Conservation (phyloP, 2,888 invertebrate genomes). For the Orthonevra nobilis region DNA sequence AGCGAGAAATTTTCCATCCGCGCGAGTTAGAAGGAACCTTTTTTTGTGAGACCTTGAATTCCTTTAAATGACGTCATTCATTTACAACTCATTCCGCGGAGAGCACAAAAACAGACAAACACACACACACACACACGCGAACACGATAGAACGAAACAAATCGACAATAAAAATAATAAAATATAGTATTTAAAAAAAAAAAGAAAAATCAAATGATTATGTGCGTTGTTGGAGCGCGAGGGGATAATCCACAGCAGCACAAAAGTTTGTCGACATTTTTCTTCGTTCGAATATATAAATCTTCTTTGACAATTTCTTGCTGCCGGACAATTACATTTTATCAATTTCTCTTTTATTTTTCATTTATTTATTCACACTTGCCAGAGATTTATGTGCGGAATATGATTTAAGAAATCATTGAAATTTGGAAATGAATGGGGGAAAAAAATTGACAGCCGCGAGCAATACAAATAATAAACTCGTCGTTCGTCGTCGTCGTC, state of each 20-base stretch:
- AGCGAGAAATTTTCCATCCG: slow-evolving; percentile 20
- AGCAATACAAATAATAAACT: slow-evolving; percentile 53
- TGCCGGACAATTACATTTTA: slow-evolving; percentile 18
- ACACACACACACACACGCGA: slow-evolving; percentile 5
- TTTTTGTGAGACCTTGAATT: slow-evolving; percentile 78
- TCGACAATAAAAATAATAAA: slow-evolving; percentile 46
- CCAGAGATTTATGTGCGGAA: slow-evolving; percentile 11
- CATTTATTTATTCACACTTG: slow-evolving; percentile 13
- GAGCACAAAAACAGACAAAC: too few relatives aligned
- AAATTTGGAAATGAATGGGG: slow-evolving; percentile 31
- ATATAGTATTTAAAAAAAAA: too few relatives aligned
- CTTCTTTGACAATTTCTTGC: slow-evolving; percentile 3
- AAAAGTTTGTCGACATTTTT: slow-evolving; percentile 28
- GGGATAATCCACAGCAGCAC: slow-evolving; percentile 41
- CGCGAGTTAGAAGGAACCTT: slow-evolving; percentile 27
- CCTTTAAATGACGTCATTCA: slow-evolving; percentile 79
- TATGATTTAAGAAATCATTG: slow-evolving; percentile 47
- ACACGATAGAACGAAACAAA: slow-evolving; percentile 48
- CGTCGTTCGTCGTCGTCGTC: background rate
- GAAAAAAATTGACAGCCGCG: slow-evolving; percentile 48
- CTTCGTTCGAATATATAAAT: too few relatives aligned
- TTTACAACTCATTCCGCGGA: slow-evolving; percentile 56
- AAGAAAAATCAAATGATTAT: slow-evolving; percentile 36
- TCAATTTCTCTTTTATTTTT: too few relatives aligned
- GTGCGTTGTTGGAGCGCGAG: slow-evolving; percentile 46